Evolutionary conservation across 1,140 invertebrate species (phyloP).

Genomic region (Drosophila funebris): DNA sequence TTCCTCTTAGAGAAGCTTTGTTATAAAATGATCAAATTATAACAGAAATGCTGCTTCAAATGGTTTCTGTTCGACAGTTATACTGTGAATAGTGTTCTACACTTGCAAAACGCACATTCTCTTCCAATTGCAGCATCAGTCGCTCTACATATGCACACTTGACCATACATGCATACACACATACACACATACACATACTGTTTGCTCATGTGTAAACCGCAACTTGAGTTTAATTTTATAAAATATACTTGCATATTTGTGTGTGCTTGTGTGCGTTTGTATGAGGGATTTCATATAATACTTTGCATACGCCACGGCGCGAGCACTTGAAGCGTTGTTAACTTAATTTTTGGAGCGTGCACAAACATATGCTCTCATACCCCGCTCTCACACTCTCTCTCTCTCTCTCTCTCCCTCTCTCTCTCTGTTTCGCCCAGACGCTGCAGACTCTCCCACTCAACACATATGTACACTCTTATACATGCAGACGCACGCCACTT

Average conservation of each 20-base stretch:
- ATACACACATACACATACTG: conserved; percentile 12
- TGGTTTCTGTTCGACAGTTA: neutral
- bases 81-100: neutral
- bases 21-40: neutral
- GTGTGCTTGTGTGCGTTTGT: conserved; percentile 5
- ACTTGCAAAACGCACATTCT: neutral
- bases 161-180: conserved; percentile 11
- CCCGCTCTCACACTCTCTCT: conserved; percentile 8
- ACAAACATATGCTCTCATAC: conserved; percentile 58
- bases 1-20: no score
- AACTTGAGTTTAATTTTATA: conserved; percentile 49
- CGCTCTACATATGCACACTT: conserved; percentile 28
- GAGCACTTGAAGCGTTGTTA: conserved; percentile 77
- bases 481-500: conserved; percentile 57
- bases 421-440: neutral
- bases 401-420: conserved; percentile 20
- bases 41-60: neutral
- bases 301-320: conserved; percentile 59
- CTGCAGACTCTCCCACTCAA: conserved; percentile 60
- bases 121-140: conserved; percentile 11
- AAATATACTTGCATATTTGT: conserved; percentile 28
- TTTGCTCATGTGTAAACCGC: conserved; percentile 49
- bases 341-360: conserved; percentile 83
- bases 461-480: conserved; percentile 23
- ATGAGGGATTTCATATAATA: conserved; percentile 45